Conservation (phyloP, 2,797 vertebrate genomes). For the Apogon talboti region DNA sequence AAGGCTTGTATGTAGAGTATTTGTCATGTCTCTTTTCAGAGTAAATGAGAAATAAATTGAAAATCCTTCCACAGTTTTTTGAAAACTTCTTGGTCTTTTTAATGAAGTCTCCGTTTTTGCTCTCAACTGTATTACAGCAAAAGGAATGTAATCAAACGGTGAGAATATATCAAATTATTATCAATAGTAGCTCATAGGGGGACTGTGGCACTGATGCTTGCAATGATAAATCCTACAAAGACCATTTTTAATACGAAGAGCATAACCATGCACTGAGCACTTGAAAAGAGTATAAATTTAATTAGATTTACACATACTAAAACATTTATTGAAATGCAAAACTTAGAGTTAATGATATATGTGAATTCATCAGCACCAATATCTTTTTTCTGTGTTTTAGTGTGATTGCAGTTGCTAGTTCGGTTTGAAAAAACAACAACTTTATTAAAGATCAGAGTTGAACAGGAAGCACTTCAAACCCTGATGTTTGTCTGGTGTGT, state of each 20-base stretch:
- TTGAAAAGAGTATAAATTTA: not conserved
- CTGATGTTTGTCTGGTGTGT: slow-evolving; percentile 10
- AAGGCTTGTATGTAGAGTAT: not conserved
- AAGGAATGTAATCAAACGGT: too few relatives aligned
- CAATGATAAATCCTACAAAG: not conserved
- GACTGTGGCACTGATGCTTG: slow-evolving; percentile 1
- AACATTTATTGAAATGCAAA: not conserved
- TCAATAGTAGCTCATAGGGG: not conserved
- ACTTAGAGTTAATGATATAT: not conserved
- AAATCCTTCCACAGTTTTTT: slow-evolving; percentile 19
- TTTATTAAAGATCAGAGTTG: slow-evolving; percentile 23
- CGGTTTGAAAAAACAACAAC: slow-evolving; percentile 1
- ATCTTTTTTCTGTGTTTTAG: slow-evolving; percentile 2
- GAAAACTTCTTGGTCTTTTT: slow-evolving; percentile 3
- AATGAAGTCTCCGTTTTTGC: slow-evolving; percentile 13
- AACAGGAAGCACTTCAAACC: slow-evolving; percentile 12
- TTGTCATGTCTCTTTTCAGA: not conserved
- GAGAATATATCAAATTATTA: slow-evolving; percentile 3
- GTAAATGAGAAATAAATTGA: slow-evolving; percentile 2
- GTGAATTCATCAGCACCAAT: not conserved
- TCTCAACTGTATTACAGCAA: slow-evolving; percentile 19
- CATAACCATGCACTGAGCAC: not conserved
- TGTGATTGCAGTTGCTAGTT: not conserved
- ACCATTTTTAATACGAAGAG: not conserved
- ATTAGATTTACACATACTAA: not conserved